Conservation (phyloP, 23 tunicate genomes). For the Botrylloides violaceus region DNA sequence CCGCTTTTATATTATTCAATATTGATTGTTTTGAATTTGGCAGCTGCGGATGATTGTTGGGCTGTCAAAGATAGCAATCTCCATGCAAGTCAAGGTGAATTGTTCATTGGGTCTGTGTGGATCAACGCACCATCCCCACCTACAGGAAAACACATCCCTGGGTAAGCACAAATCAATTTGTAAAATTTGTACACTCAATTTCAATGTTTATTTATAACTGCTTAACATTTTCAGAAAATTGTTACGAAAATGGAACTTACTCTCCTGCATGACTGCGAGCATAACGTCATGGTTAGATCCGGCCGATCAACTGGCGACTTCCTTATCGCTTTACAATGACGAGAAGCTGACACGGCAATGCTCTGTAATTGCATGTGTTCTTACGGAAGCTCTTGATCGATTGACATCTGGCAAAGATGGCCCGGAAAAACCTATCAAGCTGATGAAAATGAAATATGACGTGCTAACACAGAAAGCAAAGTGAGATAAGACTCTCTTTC, state of each 20-base stretch:
- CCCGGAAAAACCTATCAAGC: constrained; percentile 23
- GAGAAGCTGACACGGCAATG: constrained; percentile 13
- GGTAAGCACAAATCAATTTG: not conserved
- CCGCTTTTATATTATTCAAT: no score
- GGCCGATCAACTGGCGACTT: constrained; percentile 37
- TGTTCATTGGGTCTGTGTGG: constrained; percentile 60
- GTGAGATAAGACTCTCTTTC: no score
- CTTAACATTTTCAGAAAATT: constrained; percentile 23
- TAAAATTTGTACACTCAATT: not conserved
- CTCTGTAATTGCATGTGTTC: constrained; percentile 21
- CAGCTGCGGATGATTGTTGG: not conserved
- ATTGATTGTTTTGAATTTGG: not conserved
- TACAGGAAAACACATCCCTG: not conserved
- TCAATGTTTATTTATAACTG: not conserved
- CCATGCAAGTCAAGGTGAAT: constrained; percentile 55
- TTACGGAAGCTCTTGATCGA: constrained; percentile 24
- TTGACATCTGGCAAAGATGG: not conserved
- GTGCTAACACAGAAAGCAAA: constrained; percentile 36
- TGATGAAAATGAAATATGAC: constrained; percentile 25
- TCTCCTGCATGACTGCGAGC: constrained; percentile 47
- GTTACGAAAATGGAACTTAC: constrained; percentile 59
- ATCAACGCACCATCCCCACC: constrained; percentile 60
- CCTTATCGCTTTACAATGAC: constrained; percentile 5
- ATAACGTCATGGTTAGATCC: constrained; percentile 74
- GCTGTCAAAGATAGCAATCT: constrained; percentile 7